Conservation (phyloP, 1,140 invertebrate genomes). For the Palaemon carinicauda region DNA sequence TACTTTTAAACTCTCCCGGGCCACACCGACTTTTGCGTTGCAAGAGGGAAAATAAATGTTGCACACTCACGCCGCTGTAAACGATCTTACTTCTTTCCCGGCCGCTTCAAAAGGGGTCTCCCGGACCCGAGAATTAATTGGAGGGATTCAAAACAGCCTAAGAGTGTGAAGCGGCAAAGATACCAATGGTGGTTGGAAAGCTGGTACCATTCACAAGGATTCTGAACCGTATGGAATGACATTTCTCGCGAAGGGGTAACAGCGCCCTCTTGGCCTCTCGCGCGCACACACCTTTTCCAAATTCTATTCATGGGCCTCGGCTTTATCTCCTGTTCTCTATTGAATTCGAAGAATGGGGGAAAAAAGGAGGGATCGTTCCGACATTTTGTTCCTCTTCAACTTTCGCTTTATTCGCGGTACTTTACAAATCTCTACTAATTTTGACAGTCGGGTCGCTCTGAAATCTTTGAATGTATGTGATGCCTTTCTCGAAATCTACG, state of each 20-base stretch:
- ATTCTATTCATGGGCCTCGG: not conserved
- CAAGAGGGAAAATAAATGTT: not conserved
- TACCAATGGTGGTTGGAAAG: not conserved
- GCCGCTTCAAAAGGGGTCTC: not conserved
- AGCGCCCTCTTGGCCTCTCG: not conserved
- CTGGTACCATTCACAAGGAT: too few species aligned
- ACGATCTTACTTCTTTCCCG: slow-evolving; percentile 32
- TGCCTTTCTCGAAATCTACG: too few species aligned
- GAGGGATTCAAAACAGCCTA: not conserved
- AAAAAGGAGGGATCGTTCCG: not conserved
- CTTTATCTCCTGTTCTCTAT: not conserved
- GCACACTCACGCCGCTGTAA: slow-evolving; percentile 2
- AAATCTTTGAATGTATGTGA: too few species aligned
- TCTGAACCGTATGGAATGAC: not conserved
- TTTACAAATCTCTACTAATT: too few species aligned
- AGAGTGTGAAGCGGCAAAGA: not conserved
- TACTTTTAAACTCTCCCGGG: not conserved
- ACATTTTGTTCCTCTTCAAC: not conserved
- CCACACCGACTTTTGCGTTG: not conserved
- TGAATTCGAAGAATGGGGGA: not conserved
- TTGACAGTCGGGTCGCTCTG: too few species aligned
- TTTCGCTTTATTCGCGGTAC: not conserved
- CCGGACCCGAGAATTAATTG: slow-evolving; percentile 15
- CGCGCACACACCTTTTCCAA: not conserved
- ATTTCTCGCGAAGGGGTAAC: not conserved